A percentile compares a stretch with the other conserved stretches of the same genome.
phyloP scores from a whole-genome alignment of 2,797 vertebrate species.

The Notoglanidium macrostoma region DNA sequence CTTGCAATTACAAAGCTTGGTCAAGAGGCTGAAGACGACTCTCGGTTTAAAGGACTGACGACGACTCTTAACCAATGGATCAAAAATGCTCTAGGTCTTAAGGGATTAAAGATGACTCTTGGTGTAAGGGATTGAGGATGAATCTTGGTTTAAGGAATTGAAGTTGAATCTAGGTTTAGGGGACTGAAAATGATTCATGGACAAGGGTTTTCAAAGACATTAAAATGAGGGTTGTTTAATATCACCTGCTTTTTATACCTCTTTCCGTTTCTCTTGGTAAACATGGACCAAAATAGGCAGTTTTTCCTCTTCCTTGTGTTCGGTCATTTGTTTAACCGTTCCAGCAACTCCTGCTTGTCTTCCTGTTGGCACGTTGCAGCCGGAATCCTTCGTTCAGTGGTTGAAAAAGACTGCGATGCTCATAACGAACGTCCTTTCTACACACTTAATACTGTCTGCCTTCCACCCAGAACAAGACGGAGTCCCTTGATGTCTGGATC shows the following conservation, averaged over 20 bases:
- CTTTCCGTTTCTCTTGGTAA: too few relatives aligned
- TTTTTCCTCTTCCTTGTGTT: too few relatives aligned
- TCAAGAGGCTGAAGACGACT: not conserved
- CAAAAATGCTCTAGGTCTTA: too few relatives aligned
- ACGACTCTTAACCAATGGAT: not conserved
- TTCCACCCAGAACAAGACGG: not conserved
- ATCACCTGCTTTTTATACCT: too few relatives aligned
- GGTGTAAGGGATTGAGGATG: not conserved
- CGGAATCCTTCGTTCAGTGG: not conserved
- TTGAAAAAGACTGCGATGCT: not conserved
- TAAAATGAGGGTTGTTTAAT: too few relatives aligned
- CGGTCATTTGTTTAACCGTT: not conserved
- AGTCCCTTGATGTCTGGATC: not conserved
- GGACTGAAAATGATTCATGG: not conserved
- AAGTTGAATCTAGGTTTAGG: not conserved
- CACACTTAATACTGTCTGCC: not conserved
- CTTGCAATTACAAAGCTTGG: not conserved
- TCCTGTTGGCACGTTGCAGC: not conserved
- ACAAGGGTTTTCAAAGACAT: not conserved
- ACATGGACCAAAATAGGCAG: too few relatives aligned
- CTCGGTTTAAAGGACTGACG: not conserved
- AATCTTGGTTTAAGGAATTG: not conserved
- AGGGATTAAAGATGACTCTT: too few relatives aligned
- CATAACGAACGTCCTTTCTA: not conserved
- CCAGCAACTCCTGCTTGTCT: not conserved